Evolutionary conservation across 2,888 invertebrate species (phyloP).

Genomic region (Parnassius apollo): DNA sequence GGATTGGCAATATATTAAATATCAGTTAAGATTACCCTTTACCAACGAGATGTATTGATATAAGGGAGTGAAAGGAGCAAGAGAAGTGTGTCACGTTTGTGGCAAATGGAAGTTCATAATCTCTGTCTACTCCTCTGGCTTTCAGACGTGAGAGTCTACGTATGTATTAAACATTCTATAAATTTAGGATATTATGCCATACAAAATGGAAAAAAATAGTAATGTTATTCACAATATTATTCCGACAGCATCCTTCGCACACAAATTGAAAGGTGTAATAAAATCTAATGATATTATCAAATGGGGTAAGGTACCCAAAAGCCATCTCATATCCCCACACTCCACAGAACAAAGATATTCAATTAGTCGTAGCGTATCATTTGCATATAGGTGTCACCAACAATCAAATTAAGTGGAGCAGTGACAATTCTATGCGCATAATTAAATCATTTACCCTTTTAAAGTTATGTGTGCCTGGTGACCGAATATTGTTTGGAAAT

Average conservation of each 20-base stretch:
- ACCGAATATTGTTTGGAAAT: constrained; percentile 26
- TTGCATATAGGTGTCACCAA: constrained; percentile 75
- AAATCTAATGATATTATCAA: constrained; percentile 32
- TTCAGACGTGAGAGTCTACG: too few relatives aligned
- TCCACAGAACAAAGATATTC: constrained; percentile 70
- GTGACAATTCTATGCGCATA: constrained; percentile 65
- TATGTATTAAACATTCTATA: too few relatives aligned
- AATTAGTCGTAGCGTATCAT: constrained; percentile 72
- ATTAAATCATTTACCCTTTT: constrained; percentile 69
- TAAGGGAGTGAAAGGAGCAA: too few relatives aligned
- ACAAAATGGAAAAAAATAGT: too few relatives aligned
- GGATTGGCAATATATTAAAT: too few relatives aligned
- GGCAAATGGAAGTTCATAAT: too few relatives aligned
- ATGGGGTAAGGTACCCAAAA: constrained; percentile 45
- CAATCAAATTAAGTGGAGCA: constrained; percentile 74
- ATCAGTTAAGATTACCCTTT: too few relatives aligned
- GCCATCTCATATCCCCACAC: constrained; percentile 52
- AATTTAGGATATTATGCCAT: too few relatives aligned
- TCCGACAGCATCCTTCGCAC: not conserved
- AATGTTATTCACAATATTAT: not conserved
- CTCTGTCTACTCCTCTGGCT: too few relatives aligned
- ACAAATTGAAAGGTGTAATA: constrained; percentile 29
- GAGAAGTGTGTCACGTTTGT: too few relatives aligned
- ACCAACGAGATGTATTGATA: too few relatives aligned
- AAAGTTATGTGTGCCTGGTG: constrained; percentile 49